These are phyloP conservation scores for Corythornis madagascariensis DNA, from an alignment of 2,113 vertebrate species.

Conservation along the genomic window DNA sequence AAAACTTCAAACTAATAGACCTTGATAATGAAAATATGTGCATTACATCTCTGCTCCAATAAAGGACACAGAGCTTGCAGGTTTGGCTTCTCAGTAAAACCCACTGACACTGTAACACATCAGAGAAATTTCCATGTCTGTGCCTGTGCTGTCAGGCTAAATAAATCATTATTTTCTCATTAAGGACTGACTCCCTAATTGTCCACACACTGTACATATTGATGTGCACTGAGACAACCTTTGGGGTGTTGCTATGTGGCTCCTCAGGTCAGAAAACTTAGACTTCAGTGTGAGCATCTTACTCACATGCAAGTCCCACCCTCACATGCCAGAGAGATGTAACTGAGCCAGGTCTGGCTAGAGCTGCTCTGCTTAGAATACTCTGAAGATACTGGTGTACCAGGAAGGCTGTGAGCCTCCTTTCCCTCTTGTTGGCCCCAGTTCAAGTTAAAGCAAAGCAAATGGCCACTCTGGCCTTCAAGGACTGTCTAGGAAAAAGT, in stretches of 20 bases:
- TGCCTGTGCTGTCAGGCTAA: background rate
- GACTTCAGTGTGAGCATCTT: background rate
- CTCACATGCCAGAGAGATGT: background rate
- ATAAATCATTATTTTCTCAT: background rate
- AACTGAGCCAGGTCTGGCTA: background rate
- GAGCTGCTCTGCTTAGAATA: background rate
- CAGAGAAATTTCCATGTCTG: background rate
- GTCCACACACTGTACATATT: background rate
- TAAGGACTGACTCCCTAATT: background rate
- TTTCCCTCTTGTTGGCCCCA: background rate
- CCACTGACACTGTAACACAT: fast-evolving
- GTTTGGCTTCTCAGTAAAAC: background rate
- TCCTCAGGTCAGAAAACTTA: background rate
- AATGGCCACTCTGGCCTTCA: background rate
- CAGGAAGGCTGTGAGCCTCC: background rate
- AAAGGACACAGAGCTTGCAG: background rate
- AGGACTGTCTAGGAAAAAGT: background rate
- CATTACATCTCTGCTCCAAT: background rate
- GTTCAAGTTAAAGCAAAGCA: background rate
- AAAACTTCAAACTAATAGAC: background rate
- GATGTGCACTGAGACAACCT: background rate
- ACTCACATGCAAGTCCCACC: fast-evolving
- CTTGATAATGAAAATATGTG: background rate
- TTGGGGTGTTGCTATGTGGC: background rate
- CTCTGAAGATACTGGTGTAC: background rate